A percentile compares a stretch with the other conserved stretches of the same genome.
These are phyloP conservation scores for Hydrotaea diabolus DNA, from an alignment of 2,888 invertebrate species.

Conservation along the genomic window DNA sequence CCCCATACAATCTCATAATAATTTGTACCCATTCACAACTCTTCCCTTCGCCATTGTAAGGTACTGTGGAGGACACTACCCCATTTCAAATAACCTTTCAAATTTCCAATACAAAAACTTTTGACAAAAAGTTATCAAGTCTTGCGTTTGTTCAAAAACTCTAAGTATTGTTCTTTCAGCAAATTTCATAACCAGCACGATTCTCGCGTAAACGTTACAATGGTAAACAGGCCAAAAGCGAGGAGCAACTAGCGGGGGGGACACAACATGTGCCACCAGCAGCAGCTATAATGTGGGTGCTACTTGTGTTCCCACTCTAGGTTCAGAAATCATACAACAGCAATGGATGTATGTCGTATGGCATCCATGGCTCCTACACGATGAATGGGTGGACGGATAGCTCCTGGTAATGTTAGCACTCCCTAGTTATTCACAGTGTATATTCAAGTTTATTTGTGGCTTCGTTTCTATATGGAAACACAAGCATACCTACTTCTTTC, in stretches of 20 bases:
- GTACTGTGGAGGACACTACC: too few relatives aligned
- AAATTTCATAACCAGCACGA: conserved; percentile 24
- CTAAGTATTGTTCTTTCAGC: not conserved
- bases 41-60: too few relatives aligned
- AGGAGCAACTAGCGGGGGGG: not conserved
- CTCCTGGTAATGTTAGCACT: not conserved
- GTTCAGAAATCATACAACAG: not conserved
- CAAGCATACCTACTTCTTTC: not conserved
- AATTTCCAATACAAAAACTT: too few relatives aligned
- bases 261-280: conserved; percentile 2
- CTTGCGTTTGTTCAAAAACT: not conserved
- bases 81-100: too few relatives aligned
- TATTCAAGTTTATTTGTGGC: not conserved
- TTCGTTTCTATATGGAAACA: not conserved
- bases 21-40: too few relatives aligned
- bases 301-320: not conserved
- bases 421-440: not conserved
- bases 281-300: conserved; percentile 13
- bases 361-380: not conserved
- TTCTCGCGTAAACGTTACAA: not conserved
- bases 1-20: too few relatives aligned
- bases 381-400: too few relatives aligned
- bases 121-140: not conserved
- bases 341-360: not conserved
- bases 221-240: not conserved